Percentiles rank a stretch among this genome's conserved stretches.
Conservation (phyloP, 1,140 invertebrate genomes). For the Lepidotrigona ventralis region DNA sequence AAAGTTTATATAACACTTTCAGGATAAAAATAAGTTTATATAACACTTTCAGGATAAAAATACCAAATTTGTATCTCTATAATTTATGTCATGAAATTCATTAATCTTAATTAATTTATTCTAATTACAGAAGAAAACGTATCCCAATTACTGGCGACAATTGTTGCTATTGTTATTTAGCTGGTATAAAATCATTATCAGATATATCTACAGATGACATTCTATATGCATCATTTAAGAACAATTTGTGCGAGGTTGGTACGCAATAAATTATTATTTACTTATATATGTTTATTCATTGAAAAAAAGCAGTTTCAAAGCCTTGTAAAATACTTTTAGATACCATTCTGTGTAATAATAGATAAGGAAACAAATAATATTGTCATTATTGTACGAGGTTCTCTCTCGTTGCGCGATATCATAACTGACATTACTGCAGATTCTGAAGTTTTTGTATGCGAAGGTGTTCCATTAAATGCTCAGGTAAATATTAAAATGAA, state of each 20-base stretch:
- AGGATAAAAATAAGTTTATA: background rate
- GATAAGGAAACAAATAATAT: slow-evolving; percentile 91
- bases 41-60: background rate
- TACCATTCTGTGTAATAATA: slow-evolving; percentile 92
- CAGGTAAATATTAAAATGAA: slow-evolving; percentile 73
- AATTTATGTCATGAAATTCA: background rate
- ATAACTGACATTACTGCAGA: slow-evolving; percentile 94
- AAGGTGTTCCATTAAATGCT: slow-evolving; percentile 86
- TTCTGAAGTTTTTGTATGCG: slow-evolving; percentile 86
- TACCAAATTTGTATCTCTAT: background rate
- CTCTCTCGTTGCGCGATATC: slow-evolving; percentile 92
- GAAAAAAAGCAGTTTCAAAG: background rate
- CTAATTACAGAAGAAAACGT: slow-evolving; percentile 81
- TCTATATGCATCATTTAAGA: slow-evolving; percentile 92
- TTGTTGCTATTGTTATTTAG: slow-evolving; percentile 93
- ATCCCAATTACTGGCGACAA: slow-evolving; percentile 91
- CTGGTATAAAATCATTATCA: slow-evolving; percentile 89
- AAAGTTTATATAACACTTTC: background rate
- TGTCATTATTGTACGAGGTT: slow-evolving; percentile 92
- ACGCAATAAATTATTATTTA: background rate
- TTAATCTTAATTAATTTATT: background rate
- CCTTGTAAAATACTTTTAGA: slow-evolving; percentile 76
- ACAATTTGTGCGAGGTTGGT: slow-evolving; percentile 89
- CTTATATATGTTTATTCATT: background rate
- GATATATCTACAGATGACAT: slow-evolving; percentile 89